phyloP scores from a whole-genome alignment of 2,797 vertebrate species.

The Xenentodon cancila region DNA sequence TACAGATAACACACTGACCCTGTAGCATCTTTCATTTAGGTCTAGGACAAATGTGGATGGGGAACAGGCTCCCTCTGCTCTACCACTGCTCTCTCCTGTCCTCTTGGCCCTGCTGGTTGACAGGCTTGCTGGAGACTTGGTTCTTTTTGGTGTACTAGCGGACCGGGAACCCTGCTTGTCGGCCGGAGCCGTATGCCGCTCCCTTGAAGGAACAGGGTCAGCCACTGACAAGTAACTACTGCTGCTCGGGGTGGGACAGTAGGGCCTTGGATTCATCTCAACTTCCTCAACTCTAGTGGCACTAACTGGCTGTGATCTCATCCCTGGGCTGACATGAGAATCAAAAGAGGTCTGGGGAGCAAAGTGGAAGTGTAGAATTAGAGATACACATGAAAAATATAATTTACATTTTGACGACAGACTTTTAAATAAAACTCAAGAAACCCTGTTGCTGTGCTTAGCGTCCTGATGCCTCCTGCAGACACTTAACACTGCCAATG shows the following conservation, averaged over 20 bases:
- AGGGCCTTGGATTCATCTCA: constrained; percentile 69
- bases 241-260: constrained; percentile 75
- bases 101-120: constrained; percentile 52
- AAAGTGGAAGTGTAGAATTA: constrained; percentile 37
- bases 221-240: constrained; percentile 84
- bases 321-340: constrained; percentile 67
- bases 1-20: constrained; percentile 84
- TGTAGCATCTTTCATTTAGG: constrained; percentile 78
- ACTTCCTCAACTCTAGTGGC: constrained; percentile 31
- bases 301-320: constrained; percentile 37
- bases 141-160: constrained; percentile 61
- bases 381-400: neutral
- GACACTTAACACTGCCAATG: too few relatives aligned
- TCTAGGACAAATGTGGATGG: constrained; percentile 75
- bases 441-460: too few relatives aligned
- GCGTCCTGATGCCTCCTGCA: too few relatives aligned
- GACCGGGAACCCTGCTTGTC: constrained; percentile 65
- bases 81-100: constrained; percentile 73
- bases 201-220: constrained; percentile 84
- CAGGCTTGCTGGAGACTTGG: constrained; percentile 62
- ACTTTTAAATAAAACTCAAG: too few relatives aligned
- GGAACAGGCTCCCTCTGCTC: constrained; percentile 52
- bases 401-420: too few relatives aligned
- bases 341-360: constrained; percentile 57
- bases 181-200: constrained; percentile 80